Conservation (phyloP, 2,113 vertebrate species). For the Alces alces region DNA sequence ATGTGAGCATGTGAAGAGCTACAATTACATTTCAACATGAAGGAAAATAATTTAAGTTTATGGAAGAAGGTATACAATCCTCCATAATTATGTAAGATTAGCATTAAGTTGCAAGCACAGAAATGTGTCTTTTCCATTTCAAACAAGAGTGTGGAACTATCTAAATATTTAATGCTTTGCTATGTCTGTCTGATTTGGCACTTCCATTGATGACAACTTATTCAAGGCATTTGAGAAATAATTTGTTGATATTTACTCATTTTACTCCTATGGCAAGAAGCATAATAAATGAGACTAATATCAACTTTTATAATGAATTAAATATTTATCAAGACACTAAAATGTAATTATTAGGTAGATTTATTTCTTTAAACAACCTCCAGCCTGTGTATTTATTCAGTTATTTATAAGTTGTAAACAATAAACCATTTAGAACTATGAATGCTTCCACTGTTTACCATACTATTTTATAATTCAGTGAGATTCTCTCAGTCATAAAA, state of each 20-base stretch:
- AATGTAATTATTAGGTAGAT: neutral
- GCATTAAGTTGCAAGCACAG: neutral
- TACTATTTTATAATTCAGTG: neutral
- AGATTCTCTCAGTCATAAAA: neutral
- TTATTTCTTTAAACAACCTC: neutral
- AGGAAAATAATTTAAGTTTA: neutral
- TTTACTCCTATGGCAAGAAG: neutral
- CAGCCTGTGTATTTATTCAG: neutral
- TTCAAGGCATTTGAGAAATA: neutral
- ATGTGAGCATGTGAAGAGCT: neutral
- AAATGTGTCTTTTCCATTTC: neutral
- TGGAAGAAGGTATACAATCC: neutral
- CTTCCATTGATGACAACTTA: neutral
- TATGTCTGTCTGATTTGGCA: neutral
- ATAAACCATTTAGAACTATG: neutral
- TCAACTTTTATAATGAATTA: neutral
- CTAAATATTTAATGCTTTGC: neutral
- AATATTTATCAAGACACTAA: neutral
- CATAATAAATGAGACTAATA: neutral
- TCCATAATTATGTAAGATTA: neutral
- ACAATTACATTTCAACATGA: neutral
- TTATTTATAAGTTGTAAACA: neutral
- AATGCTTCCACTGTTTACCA: neutral
- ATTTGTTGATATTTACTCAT: neutral
- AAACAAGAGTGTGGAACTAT: neutral